phyloP scores from a whole-genome alignment of 1,140 invertebrate genomes.

The Drosophila yakuba region DNA sequence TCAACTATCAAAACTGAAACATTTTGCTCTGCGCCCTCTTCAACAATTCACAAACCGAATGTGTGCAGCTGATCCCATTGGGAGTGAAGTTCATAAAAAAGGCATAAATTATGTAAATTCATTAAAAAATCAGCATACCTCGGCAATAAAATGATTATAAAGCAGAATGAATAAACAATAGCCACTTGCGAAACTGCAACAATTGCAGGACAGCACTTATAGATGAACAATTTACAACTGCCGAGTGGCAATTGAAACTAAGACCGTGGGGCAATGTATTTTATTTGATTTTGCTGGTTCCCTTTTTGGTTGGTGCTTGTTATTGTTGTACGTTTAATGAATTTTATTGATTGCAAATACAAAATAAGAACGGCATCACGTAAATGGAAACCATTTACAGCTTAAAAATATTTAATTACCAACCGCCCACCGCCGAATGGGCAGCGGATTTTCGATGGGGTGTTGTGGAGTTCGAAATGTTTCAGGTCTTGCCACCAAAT shows the following conservation, averaged over 20 bases:
- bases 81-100: constrained; percentile 28
- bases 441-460: not conserved
- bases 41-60: constrained; percentile 41
- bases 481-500: constrained; percentile 73
- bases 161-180: constrained; percentile 49
- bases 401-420: constrained; percentile 82
- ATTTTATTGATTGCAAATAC: constrained; percentile 69
- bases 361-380: constrained; percentile 56
- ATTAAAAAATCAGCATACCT: constrained; percentile 53
- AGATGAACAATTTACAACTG: constrained; percentile 60
- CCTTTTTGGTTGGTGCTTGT: not conserved
- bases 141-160: constrained; percentile 49
- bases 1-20: constrained; percentile 42
- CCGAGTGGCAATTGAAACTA: constrained; percentile 60
- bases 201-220: constrained; percentile 27
- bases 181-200: constrained; percentile 38
- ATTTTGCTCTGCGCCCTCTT: constrained; percentile 9
- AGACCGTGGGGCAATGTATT: constrained; percentile 39
- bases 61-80: not conserved
- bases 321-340: constrained; percentile 44
- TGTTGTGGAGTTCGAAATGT: constrained; percentile 29
- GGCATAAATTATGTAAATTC: constrained; percentile 46
- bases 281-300: constrained; percentile 17
- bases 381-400: constrained; percentile 80
- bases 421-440: constrained; percentile 13